A percentile compares a stretch with the other conserved stretches of the same genome.
phyloP scores from a whole-genome alignment of 2,113 vertebrate species.

The Thalassoma bifasciatum region DNA sequence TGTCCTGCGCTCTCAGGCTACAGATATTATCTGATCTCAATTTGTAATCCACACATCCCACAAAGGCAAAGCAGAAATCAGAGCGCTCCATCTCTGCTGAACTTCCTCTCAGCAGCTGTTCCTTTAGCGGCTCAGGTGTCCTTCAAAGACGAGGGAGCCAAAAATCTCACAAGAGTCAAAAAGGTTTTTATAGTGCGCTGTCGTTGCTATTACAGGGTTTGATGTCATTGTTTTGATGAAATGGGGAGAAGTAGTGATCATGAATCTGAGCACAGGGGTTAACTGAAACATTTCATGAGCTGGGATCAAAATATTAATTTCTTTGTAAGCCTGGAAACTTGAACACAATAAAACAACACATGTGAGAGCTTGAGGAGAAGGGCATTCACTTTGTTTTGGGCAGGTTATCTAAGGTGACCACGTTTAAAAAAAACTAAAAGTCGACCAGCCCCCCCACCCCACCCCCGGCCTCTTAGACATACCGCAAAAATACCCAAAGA shows the following conservation, averaged over 20 bases:
- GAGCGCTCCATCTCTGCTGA: constrained; percentile 24
- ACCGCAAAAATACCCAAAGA: no score
- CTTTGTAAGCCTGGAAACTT: constrained; percentile 1
- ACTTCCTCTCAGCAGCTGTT: constrained; percentile 21
- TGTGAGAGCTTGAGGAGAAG: constrained; percentile 6
- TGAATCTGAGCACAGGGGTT: neutral
- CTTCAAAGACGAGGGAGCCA: constrained; percentile 1
- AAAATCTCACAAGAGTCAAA: neutral
- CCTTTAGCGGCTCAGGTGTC: constrained; percentile 8
- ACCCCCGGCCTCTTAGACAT: no score
- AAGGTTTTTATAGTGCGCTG: no score
- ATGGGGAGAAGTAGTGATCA: neutral
- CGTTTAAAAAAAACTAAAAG: no score
- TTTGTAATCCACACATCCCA: constrained; percentile 44
- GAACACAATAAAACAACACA: constrained; percentile 23
- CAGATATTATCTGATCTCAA: constrained; percentile 37
- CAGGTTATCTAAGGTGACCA: no score
- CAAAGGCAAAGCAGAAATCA: constrained; percentile 29
- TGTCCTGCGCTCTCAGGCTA: neutral
- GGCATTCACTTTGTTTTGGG: constrained; percentile 25
- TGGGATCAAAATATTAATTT: neutral
- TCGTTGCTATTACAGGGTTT: no score
- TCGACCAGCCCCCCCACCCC: no score
- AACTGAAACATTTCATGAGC: constrained; percentile 18
- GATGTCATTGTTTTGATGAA: constrained; percentile 5